Evolutionary conservation across 2,113 vertebrate genomes (phyloP), one percentile per base, ranked within the genome.

Genomic region (Meriones unguiculatus): DNA sequence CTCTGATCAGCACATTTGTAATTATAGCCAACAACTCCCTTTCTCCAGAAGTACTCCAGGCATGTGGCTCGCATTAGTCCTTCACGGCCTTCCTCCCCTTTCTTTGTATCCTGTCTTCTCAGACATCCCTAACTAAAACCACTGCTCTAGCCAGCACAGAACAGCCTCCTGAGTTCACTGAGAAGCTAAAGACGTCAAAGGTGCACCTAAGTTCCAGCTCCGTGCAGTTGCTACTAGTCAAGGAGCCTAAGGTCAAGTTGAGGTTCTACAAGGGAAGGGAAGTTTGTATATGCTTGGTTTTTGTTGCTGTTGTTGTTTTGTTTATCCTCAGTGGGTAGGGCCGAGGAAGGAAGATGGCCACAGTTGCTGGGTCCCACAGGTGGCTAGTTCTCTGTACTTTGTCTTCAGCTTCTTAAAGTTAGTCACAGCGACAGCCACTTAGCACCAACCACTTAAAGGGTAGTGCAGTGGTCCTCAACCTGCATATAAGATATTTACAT

Each of bases 1-100:
- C 3, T 73, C 28, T 75, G 62, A 73, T 90, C 88, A 90, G n/a
- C 70, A 87, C 17, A 38, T 70, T 38, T 65, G 0, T 41, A 52
- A 12, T 62, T 46, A 59, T n/a, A 7, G 10, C 65, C 30, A 59
- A 52, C 15, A 78, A 76, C 59, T 62, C 57, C 76, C 32, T 32
- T 85, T 70, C 91, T 72, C 32, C 24, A 94, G 82, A 93, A 93
- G 35, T 84, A 80, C 62, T 11, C 64, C 32, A 72, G 77, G 46
- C 59, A 24, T 10, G 62, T 72, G 41, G 59, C 38, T 4, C 41
- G n/a, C 54, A 78, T 64, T 59, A 78, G 80, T 46, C 57, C n/a
- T 54, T 93, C 69, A 17, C 4, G 35, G 30, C 54, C 64, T 77
- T 75, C 54, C 25, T n/a, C 46, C 4, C 6, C 18, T 94, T 94